Conservation (phyloP, 1,140 invertebrate species). For the Drosophila equinoxialis region DNA sequence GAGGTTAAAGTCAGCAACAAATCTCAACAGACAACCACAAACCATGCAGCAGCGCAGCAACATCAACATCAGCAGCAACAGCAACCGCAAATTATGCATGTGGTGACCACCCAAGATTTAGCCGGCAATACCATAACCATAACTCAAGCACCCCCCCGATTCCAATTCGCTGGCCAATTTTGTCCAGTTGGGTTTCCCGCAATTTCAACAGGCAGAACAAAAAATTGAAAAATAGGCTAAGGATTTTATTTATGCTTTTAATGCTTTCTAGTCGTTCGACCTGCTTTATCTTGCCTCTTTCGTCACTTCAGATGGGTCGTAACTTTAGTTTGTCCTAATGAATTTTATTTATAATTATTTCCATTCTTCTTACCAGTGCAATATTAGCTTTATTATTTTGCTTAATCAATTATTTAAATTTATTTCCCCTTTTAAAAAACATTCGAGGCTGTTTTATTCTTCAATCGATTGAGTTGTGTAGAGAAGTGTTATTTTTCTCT, state of each 20-base stretch:
- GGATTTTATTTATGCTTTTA: not conserved
- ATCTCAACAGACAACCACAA: not conserved
- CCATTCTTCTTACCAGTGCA: constrained; percentile 6
- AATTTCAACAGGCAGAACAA: constrained; percentile 64
- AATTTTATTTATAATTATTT: constrained; percentile 7
- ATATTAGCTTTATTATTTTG: constrained; percentile 22
- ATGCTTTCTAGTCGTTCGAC: constrained; percentile 51
- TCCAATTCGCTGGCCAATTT: constrained; percentile 71
- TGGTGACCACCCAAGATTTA: constrained; percentile 70
- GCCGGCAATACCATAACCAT: constrained; percentile 77
- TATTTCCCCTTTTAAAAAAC: not conserved
- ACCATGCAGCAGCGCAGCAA: constrained; percentile 29
- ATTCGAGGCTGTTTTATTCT: not conserved
- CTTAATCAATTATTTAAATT: constrained; percentile 11
- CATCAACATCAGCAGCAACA: constrained; percentile 36
- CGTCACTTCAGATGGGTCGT: constrained; percentile 1
- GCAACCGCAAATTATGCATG: constrained; percentile 70
- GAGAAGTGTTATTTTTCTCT: not conserved
- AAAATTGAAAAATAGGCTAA: constrained; percentile 60
- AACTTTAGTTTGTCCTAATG: not conserved
- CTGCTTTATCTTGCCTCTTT: not conserved
- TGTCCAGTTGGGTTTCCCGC: constrained; percentile 68
- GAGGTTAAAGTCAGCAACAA: constrained; percentile 24
- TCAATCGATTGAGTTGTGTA: not conserved
- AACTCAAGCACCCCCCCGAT: constrained; percentile 67